These are phyloP conservation scores for Arrhamphus sclerolepis DNA, from an alignment of 2,797 vertebrate species.

Conservation along the genomic window DNA sequence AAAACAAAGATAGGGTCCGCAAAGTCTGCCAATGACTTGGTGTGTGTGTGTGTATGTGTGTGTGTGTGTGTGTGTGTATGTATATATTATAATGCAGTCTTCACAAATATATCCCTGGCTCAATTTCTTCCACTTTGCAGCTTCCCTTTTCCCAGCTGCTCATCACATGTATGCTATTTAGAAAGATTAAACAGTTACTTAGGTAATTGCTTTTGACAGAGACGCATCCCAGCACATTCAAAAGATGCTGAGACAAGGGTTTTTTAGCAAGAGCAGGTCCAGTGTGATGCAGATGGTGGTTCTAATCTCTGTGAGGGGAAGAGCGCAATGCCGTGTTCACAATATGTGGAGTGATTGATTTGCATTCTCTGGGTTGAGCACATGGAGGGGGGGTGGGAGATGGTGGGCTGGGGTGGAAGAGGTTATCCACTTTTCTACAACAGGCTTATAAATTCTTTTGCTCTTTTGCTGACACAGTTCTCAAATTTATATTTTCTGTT, in stretches of 20 bases:
- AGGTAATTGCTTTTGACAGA: constrained; percentile 31
- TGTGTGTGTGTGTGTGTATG: no score
- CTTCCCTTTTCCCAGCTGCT: constrained; percentile 29
- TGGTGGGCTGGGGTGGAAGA: no score
- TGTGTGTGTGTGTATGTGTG: no score
- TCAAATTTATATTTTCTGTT: background rate
- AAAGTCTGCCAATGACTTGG: no score
- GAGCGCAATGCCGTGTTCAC: background rate
- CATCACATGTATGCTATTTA: constrained; percentile 12
- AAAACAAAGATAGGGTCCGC: no score
- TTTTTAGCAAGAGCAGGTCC: constrained; percentile 31
- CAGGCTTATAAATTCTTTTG: no score
- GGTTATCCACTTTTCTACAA: no score
- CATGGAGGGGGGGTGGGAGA: no score
- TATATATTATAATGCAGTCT: background rate
- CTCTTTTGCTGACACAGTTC: constrained; percentile 12
- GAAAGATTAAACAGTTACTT: constrained; percentile 46
- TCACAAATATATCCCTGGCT: background rate
- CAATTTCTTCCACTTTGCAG: constrained; percentile 4
- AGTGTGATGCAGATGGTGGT: constrained; percentile 6
- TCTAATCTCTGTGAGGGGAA: background rate
- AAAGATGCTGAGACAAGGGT: constrained; percentile 36
- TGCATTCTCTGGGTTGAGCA: no score
- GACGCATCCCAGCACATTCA: constrained; percentile 1
- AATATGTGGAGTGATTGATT: no score